phyloP scores from a whole-genome alignment of 2,888 invertebrate species.

The Biston stratarius region DNA sequence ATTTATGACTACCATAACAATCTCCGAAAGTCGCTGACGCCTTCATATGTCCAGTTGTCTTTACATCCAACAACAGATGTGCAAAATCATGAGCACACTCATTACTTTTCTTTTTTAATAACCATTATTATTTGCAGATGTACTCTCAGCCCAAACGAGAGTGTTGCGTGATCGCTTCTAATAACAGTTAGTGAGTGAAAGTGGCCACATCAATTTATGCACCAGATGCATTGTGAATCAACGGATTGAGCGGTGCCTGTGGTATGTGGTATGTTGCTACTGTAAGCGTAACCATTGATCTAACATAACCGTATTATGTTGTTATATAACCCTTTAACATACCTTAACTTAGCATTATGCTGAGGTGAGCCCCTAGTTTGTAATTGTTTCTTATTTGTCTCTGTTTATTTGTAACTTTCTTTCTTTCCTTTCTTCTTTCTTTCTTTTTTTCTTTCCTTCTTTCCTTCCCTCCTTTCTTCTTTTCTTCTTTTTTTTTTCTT shows the following conservation, averaged over 20 bases:
- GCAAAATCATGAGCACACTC: slow-evolving; percentile 19
- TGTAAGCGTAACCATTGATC: slow-evolving; percentile 8
- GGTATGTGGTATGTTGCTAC: slow-evolving; percentile 12
- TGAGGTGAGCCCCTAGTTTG: too few relatives aligned
- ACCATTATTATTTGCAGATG: slow-evolving; percentile 31
- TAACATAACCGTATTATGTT: background rate
- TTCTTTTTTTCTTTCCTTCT: too few relatives aligned
- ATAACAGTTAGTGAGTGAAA: slow-evolving; percentile 56
- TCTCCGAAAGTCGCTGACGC: background rate
- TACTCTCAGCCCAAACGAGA: slow-evolving; percentile 12
- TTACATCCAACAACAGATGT: slow-evolving; percentile 23
- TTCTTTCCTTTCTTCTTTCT: too few relatives aligned
- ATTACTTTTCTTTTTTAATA: slow-evolving; percentile 15
- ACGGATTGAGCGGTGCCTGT: slow-evolving; percentile 20
- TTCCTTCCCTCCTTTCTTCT: too few relatives aligned
- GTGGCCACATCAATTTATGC: slow-evolving; percentile 47
- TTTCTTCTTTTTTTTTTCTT: too few relatives aligned
- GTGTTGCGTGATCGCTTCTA: slow-evolving; percentile 58
- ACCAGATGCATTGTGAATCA: slow-evolving; percentile 33
- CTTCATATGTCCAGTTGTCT: slow-evolving; percentile 15
- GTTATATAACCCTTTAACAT: background rate
- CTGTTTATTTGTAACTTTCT: too few relatives aligned
- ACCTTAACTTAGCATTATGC: too few relatives aligned
- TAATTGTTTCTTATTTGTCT: too few relatives aligned
- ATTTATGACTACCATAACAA: slow-evolving; percentile 2